Evolutionary conservation across 2,888 invertebrate species (phyloP).

Genomic region (Furcula furcula): DNA sequence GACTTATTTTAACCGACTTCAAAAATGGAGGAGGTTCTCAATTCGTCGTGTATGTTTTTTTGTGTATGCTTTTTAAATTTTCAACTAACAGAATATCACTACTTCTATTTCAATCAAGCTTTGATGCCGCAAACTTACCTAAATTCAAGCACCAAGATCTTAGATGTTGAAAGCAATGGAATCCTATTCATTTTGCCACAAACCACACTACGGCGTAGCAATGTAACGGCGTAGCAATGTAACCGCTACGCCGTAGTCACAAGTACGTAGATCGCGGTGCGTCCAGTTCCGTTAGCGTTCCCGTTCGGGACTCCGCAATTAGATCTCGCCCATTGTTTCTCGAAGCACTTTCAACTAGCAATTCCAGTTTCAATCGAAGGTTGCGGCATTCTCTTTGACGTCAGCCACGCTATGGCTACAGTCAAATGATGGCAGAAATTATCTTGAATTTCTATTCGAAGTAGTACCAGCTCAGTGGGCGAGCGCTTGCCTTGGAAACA

Average conservation of each 20-base stretch:
- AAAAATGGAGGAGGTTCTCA: too few species aligned
- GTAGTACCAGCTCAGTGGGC: too few species aligned
- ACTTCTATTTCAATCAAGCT: too few species aligned
- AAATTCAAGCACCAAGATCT: background rate
- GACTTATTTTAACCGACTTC: too few species aligned
- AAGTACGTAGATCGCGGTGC: slow-evolving; percentile 34
- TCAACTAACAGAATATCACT: too few species aligned
- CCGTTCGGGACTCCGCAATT: slow-evolving; percentile 34
- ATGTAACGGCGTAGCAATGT: slow-evolving; percentile 8
- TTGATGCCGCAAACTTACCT: background rate
- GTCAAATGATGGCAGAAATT: slow-evolving; percentile 26
- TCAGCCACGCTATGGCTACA: slow-evolving; percentile 19
- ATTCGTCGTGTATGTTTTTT: too few species aligned
- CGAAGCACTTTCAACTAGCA: slow-evolving; percentile 51
- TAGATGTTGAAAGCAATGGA: slow-evolving; percentile 17
- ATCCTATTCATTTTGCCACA: slow-evolving; percentile 19
- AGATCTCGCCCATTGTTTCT: slow-evolving; percentile 53
- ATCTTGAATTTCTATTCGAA: slow-evolving; percentile 21
- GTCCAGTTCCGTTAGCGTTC: slow-evolving; percentile 40
- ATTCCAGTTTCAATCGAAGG: slow-evolving; percentile 47
- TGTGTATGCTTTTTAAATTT: too few species aligned
- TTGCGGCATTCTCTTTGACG: slow-evolving; percentile 40
- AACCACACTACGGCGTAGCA: background rate
- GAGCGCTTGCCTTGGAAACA: too few species aligned
- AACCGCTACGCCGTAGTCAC: slow-evolving; percentile 26